Base-by-base conservation (phyloP, 2,888 invertebrate species). In the Stenchaetothrips biformis region DNA sequence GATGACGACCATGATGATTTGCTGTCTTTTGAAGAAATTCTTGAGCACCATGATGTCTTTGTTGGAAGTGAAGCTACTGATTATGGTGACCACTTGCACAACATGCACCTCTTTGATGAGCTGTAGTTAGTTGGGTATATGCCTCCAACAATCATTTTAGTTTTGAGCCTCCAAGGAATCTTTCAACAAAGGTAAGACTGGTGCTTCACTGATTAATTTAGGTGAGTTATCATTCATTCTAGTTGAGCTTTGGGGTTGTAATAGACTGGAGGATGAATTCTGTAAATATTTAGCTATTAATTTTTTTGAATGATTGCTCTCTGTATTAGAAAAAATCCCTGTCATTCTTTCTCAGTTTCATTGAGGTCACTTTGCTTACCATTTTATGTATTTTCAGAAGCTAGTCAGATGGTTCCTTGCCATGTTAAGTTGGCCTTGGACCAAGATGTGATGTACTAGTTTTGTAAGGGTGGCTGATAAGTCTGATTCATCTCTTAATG, bases 41-140 rank as follows among this genome's bases (percentile, higher is more conserved):
- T 96, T 0, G 90, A 91, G 0, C 95, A 96, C 86, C 93, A 97
- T 86, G 93, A 95, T 83, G 91, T 92, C 80, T 98, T 98, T 88
- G 97, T 97, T 7, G 97, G 97, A 80, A 95, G 95, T 85, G 96
- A 97, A 88, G 96, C 93, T 8, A 94, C 96, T 0, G 95, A 95
- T 88, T 95, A 94, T 87, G 96, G 95, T 18, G 92, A 94, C 85
- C 94, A 95, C 86, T 88, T 95, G 81, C 91, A 94, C 84, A 93
- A 94, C 83, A 92, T 94, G 80, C 92, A 94, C 85, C 89, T 90
- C 82, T 93, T 95, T 84, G 96, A 96, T 85, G 96, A 96, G 86
- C 90, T 96, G 83, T 94, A 83, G 81, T 78, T 0, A 6, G 4
- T 18, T 13, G 18, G 53, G 13, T 18, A 13, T 53, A 11, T 18